Evolutionary conservation across 1,140 invertebrate species (phyloP).

Genomic region (Pseudomyrmex pallidus): DNA sequence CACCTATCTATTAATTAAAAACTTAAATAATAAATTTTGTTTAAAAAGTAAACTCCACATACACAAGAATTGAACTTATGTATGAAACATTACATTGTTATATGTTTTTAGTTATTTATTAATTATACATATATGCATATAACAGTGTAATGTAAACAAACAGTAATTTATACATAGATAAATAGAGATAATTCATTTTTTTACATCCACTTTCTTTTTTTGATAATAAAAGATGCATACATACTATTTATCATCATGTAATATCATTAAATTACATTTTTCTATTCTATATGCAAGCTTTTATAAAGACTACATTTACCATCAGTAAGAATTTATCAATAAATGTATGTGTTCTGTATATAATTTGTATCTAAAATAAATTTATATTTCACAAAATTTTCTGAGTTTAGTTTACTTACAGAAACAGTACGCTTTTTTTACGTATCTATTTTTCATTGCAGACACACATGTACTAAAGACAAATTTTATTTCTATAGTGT

Average conservation of each 20-base stretch:
- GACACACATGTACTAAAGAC: slow-evolving; percentile 46
- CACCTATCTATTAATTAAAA: slow-evolving; percentile 87
- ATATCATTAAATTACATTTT: not conserved
- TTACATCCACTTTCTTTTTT: slow-evolving; percentile 37
- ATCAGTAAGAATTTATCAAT: not conserved
- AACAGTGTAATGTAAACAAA: not conserved
- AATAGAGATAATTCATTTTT: slow-evolving; percentile 1
- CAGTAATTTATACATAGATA: not conserved
- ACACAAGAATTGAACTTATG: no score
- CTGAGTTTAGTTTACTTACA: not conserved
- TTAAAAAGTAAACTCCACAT: not conserved
- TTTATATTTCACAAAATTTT: no score
- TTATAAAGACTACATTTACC: not conserved
- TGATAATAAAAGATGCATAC: slow-evolving; percentile 32
- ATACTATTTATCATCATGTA: not conserved
- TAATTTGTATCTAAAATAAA: no score
- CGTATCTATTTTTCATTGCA: slow-evolving; percentile 4
- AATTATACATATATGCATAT: not conserved
- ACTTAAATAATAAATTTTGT: slow-evolving; percentile 13
- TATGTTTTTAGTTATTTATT: no score
- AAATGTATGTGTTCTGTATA: not conserved
- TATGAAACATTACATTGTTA: no score
- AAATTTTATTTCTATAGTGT: slow-evolving; percentile 54
- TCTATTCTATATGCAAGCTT: not conserved
- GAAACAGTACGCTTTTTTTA: not conserved